Evolutionary conservation across 2,797 vertebrate species (phyloP).

Genomic region (Tokudaia tokunoshimensis): DNA sequence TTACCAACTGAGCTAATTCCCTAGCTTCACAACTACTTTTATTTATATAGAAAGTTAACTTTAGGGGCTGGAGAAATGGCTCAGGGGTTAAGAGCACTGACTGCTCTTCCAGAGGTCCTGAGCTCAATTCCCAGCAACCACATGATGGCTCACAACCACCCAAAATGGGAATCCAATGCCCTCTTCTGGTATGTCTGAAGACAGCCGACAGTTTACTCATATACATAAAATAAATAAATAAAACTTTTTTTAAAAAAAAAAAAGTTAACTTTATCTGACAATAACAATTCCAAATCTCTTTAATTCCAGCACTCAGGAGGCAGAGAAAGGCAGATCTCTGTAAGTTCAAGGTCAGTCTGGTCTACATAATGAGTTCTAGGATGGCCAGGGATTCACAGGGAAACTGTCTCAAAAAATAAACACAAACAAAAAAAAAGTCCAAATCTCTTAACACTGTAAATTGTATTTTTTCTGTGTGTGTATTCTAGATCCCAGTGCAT

Average conservation of each 20-base stretch:
- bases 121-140: too few relatives aligned
- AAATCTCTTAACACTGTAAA: not conserved
- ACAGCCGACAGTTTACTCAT: too few relatives aligned
- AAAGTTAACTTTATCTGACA: not conserved
- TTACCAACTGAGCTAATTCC: not conserved
- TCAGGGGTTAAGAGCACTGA: too few relatives aligned
- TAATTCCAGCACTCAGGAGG: not conserved
- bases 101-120: too few relatives aligned
- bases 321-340: not conserved
- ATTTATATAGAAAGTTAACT: not conserved
- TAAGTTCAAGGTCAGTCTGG: not conserved
- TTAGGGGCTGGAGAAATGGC: not conserved
- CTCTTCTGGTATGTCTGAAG: too few relatives aligned
- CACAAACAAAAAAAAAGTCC: not conserved
- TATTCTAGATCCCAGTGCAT: not conserved
- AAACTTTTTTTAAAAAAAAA: too few relatives aligned
- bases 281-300: not conserved
- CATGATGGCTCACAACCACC: too few relatives aligned
- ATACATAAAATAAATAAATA: too few relatives aligned
- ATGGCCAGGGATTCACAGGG: not conserved
- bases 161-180: too few relatives aligned
- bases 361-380: not conserved
- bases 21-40: not conserved
- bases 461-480: not conserved
- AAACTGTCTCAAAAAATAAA: not conserved